These are phyloP conservation scores for Arenicola marina DNA, from an alignment of 2,888 invertebrate genomes.

Conservation along the genomic window DNA sequence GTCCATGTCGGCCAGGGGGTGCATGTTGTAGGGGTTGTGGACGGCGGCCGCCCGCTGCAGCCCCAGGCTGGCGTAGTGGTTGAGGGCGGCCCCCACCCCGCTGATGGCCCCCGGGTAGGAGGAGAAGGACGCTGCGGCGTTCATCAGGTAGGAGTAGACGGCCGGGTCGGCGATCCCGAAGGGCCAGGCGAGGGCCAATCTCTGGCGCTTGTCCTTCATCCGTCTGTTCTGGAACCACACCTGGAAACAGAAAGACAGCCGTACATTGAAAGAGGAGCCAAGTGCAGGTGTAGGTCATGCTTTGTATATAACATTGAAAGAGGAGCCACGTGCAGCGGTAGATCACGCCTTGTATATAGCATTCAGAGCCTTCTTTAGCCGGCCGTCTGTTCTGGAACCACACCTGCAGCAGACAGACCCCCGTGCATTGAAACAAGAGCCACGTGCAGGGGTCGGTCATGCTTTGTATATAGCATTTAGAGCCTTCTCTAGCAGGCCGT, in stretches of 20 bases:
- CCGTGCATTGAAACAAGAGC: too few species aligned
- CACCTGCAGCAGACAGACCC: too few species aligned
- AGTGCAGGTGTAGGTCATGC: too few species aligned
- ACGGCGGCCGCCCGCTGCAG: slow-evolving; percentile 35
- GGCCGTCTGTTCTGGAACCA: too few species aligned
- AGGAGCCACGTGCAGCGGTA: too few species aligned
- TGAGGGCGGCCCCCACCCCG: slow-evolving; percentile 24
- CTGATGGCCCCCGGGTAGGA: slow-evolving; percentile 13
- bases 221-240: slow-evolving; percentile 95
- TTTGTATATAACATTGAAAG: too few species aligned
- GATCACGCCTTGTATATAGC: too few species aligned
- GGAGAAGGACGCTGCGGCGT: slow-evolving; percentile 66
- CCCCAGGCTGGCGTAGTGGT: slow-evolving; percentile 45
- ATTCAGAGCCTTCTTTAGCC: too few species aligned
- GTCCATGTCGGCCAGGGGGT: background rate
- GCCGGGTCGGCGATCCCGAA: slow-evolving; percentile 83
- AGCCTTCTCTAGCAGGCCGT: too few species aligned
- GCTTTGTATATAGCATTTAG: too few species aligned
- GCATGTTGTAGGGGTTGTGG: slow-evolving; percentile 12
- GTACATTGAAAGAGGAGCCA: background rate
- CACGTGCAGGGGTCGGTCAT: too few species aligned
- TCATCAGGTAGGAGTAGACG: slow-evolving; percentile 82
- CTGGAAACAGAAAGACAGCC: slow-evolving; percentile 34
- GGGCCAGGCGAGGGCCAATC: slow-evolving; percentile 94
- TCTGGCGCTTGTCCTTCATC: slow-evolving; percentile 97